Evolutionary conservation across 2,888 invertebrate species (phyloP).

Genomic region (Chalcosyrphus nemorum): DNA sequence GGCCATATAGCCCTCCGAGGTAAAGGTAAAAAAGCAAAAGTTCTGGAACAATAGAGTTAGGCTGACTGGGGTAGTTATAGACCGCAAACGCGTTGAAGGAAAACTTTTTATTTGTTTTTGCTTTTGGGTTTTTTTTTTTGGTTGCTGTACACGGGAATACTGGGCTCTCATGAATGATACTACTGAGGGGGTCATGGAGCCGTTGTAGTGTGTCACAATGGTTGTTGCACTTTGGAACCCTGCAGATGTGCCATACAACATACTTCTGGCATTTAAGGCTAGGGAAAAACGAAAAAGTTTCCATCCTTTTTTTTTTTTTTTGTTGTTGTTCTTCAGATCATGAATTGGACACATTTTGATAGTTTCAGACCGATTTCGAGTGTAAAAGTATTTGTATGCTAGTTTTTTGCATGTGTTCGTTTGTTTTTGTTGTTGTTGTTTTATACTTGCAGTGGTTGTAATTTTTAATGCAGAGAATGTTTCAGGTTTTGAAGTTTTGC

Average conservation of each 20-base stretch:
- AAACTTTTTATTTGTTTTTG: constrained; percentile 45
- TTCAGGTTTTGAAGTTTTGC: constrained; percentile 28
- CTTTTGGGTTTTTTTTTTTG: constrained; percentile 1
- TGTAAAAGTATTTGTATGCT: constrained; percentile 29
- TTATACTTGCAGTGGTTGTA: constrained; percentile 53
- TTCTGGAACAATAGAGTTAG: constrained; percentile 69
- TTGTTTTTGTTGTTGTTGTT: constrained; percentile 28
- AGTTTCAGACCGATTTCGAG: constrained; percentile 68
- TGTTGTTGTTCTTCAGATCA: constrained; percentile 48
- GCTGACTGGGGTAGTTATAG: constrained; percentile 58
- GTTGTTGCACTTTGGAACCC: constrained; percentile 69
- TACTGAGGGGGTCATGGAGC: constrained; percentile 44
- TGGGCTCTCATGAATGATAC: constrained; percentile 42
- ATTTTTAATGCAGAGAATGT: constrained; percentile 64
- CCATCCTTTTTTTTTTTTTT: constrained; percentile 22
- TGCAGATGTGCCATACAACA: constrained; percentile 63
- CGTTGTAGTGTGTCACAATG: constrained; percentile 56
- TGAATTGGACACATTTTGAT: constrained; percentile 72
- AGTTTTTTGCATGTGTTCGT: constrained; percentile 18
- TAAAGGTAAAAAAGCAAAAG: constrained; percentile 48
- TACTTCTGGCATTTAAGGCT: constrained; percentile 32
- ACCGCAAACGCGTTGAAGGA: constrained; percentile 68
- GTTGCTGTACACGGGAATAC: constrained; percentile 20
- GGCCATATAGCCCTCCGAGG: constrained; percentile 35
- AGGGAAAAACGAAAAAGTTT: constrained; percentile 22